These are phyloP conservation scores for Triplophysa yarkandensis DNA, from an alignment of 2,797 vertebrate genomes.

Conservation along the genomic window DNA sequence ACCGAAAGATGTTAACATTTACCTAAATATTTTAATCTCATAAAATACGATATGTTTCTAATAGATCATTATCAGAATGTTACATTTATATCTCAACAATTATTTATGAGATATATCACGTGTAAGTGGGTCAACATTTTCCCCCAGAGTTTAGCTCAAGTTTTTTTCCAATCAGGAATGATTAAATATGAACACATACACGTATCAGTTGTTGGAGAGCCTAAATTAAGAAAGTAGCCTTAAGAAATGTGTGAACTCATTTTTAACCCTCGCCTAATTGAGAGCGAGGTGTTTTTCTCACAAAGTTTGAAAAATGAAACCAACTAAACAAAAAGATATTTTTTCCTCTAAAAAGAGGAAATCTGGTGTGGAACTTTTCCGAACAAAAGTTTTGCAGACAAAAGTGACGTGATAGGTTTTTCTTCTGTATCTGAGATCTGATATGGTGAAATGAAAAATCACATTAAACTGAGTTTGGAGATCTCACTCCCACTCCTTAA, in stretches of 20 bases:
- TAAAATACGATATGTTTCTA: background rate
- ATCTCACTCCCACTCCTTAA: background rate
- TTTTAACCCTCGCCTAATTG: conserved; percentile 24
- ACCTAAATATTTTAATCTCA: too few species aligned
- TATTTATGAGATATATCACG: too few species aligned
- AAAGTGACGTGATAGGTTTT: background rate
- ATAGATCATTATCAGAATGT: background rate
- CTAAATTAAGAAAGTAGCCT: conserved; percentile 29
- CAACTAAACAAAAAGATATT: background rate
- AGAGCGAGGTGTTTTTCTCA: background rate
- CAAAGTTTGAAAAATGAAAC: background rate
- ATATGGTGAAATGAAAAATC: background rate
- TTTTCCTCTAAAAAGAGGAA: background rate
- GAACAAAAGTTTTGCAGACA: background rate
- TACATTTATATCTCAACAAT: too few species aligned
- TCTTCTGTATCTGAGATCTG: background rate
- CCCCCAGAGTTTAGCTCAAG: conserved; percentile 14
- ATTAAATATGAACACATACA: conserved; percentile 6
- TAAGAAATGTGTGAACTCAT: conserved; percentile 14
- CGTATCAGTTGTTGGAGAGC: conserved; percentile 3
- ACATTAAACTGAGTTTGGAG: background rate
- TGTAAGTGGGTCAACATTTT: conserved; percentile 3
- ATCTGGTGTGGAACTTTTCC: background rate
- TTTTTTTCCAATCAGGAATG: background rate
- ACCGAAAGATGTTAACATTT: too few species aligned